These are phyloP conservation scores for Standfussiana lucernea DNA, from an alignment of 2,888 invertebrate species.

Conservation along the genomic window DNA sequence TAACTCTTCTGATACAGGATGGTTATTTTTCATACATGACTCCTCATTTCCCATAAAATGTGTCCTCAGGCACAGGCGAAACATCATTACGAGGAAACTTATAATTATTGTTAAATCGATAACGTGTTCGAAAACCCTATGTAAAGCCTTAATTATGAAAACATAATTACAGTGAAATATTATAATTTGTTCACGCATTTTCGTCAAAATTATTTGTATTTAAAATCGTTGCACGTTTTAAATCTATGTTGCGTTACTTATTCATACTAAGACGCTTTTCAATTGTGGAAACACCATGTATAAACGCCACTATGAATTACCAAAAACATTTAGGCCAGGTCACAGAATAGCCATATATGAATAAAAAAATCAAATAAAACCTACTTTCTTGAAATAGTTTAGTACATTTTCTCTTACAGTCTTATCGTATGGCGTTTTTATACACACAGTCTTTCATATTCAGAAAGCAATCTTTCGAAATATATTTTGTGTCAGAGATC, in stretches of 20 bases:
- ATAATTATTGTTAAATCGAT: not conserved
- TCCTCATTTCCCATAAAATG: constrained; percentile 3
- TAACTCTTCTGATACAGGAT: constrained; percentile 73
- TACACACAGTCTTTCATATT: not conserved
- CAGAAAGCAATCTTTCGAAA: not conserved
- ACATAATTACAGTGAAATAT: not conserved
- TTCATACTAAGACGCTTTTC: not conserved
- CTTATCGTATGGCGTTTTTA: constrained; percentile 30
- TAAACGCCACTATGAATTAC: constrained; percentile 51
- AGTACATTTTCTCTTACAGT: constrained; percentile 58
- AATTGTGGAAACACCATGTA: constrained; percentile 65
- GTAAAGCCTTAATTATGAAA: not conserved
- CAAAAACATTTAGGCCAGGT: constrained; percentile 63
- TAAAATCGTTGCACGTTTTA: not conserved
- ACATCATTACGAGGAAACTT: not conserved
- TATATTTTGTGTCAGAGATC: constrained; percentile 14
- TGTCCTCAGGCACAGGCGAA: not conserved
- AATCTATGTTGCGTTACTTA: not conserved
- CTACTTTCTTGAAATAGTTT: constrained; percentile 69
- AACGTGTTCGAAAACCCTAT: not conserved
- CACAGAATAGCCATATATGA: constrained; percentile 58
- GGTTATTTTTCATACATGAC: constrained; percentile 42
- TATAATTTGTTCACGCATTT: not conserved
- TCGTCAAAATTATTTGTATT: not conserved
- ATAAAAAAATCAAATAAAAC: constrained; percentile 70